A percentile compares a stretch with the other conserved stretches of the same genome.
Conservation (phyloP, 2,888 invertebrate species). For the Heliconius ismenius region DNA sequence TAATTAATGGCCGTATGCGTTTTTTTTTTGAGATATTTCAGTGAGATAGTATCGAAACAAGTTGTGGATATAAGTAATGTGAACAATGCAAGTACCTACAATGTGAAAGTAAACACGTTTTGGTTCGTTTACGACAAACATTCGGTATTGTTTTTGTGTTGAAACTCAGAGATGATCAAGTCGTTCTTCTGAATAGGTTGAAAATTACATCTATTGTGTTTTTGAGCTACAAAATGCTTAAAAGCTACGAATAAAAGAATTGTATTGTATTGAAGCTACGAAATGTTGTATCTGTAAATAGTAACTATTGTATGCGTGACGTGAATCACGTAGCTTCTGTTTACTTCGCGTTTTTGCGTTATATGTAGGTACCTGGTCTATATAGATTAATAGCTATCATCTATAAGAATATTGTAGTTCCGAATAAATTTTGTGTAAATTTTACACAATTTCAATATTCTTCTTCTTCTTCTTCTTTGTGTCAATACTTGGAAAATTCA, state of each 20-base stretch:
- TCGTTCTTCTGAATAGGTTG: conserved; percentile 22
- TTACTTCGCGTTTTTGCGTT: neutral
- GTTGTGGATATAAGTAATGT: conserved; percentile 46
- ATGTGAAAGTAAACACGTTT: conserved; percentile 42
- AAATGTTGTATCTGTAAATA: conserved; percentile 4
- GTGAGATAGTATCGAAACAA: conserved; percentile 33
- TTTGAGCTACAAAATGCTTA: conserved; percentile 7
- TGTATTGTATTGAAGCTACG: conserved; percentile 3
- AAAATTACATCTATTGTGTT: conserved; percentile 20
- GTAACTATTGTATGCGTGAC: conserved; percentile 8
- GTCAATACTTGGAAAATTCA: no score
- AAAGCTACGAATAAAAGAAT: conserved; percentile 6
- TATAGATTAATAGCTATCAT: neutral
- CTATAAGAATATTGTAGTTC: neutral
- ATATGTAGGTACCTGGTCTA: neutral
- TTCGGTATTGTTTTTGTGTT: conserved; percentile 33
- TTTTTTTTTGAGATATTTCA: conserved; percentile 30
- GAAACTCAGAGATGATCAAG: conserved; percentile 22
- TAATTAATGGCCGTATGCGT: conserved; percentile 32
- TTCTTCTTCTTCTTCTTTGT: no score
- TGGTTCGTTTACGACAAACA: conserved; percentile 34
- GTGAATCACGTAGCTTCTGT: conserved; percentile 4
- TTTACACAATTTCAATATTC: no score
- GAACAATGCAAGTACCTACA: conserved; percentile 31
- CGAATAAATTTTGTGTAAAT: neutral